A percentile compares a stretch with the other conserved stretches of the same genome.
These are phyloP conservation scores for Okamejei kenojei DNA, from an alignment of 2,797 vertebrate species.

Conservation along the genomic window DNA sequence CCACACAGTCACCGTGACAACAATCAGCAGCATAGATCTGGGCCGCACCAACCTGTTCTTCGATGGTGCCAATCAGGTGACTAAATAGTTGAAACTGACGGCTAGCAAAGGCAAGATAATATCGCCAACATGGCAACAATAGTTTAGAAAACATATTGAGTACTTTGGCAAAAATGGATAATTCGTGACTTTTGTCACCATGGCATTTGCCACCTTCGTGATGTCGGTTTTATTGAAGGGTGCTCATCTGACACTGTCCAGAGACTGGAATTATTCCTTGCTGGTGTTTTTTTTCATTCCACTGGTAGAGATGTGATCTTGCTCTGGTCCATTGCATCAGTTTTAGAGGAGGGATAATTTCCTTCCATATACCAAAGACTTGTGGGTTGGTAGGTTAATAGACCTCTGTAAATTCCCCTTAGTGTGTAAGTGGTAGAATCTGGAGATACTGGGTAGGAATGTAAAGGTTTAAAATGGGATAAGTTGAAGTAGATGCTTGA, in stretches of 20 bases:
- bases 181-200: not conserved
- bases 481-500: too few species aligned
- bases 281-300: not conserved
- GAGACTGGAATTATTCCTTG: not conserved
- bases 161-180: not conserved
- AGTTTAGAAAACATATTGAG: not conserved
- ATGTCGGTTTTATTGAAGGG: not conserved
- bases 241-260: not conserved
- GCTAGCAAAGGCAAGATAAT: not conserved
- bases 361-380: too few species aligned
- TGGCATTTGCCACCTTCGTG: not conserved
- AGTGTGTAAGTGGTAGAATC: too few species aligned
- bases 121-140: too few species aligned
- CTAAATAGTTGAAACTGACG: not conserved
- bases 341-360: not conserved
- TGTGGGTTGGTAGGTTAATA: too few species aligned
- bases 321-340: not conserved
- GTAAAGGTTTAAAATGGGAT: not conserved
- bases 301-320: not conserved
- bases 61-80: conserved; percentile 53
- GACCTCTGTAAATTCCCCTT: too few species aligned
- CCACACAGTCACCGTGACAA: conserved; percentile 91
- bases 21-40: conserved; percentile 84
- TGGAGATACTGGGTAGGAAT: too few species aligned
- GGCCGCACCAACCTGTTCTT: conserved; percentile 61